Evolutionary conservation across 2,797 vertebrate genomes (phyloP).

Genomic region (Labroides dimidiatus): DNA sequence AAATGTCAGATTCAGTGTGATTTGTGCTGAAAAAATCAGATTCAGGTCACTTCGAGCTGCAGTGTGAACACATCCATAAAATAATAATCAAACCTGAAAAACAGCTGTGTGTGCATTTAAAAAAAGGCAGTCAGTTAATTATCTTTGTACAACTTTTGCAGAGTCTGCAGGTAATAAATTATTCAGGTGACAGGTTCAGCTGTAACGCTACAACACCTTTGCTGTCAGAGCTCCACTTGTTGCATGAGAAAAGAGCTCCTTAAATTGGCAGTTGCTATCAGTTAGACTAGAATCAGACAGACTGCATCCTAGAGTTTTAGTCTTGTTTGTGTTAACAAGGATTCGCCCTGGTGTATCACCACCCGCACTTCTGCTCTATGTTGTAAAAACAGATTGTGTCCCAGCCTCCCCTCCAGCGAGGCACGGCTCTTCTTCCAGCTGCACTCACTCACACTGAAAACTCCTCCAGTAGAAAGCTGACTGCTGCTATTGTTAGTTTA

Average conservation of each 20-base stretch:
- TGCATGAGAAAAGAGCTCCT: background rate
- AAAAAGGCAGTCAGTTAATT: background rate
- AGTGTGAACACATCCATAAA: too few relatives aligned
- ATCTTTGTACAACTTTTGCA: background rate
- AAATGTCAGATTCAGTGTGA: too few relatives aligned
- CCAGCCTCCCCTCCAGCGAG: conserved; percentile 12
- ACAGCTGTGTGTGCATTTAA: too few relatives aligned
- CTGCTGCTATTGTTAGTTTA: conserved; percentile 33
- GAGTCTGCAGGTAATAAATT: background rate
- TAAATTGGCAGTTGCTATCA: background rate
- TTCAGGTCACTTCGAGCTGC: too few relatives aligned
- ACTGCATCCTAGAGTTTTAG: conserved; percentile 16
- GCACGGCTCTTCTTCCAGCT: conserved; percentile 50
- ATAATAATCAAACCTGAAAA: conserved; percentile 3
- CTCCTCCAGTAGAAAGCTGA: conserved; percentile 3
- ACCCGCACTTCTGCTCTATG: conserved; percentile 1
- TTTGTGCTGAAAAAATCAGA: too few relatives aligned
- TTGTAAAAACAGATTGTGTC: conserved; percentile 28
- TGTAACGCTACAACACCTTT: conserved; percentile 10
- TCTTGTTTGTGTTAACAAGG: background rate
- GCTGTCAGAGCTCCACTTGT: background rate
- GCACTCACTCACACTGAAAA: conserved; percentile 33
- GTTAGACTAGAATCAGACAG: background rate
- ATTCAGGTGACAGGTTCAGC: background rate
- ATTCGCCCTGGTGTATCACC: background rate